A percentile compares a stretch with the other conserved stretches of the same genome.
These are phyloP conservation scores for Nasonia longicornis DNA, from an alignment of 1,140 invertebrate species.

Conservation along the genomic window DNA sequence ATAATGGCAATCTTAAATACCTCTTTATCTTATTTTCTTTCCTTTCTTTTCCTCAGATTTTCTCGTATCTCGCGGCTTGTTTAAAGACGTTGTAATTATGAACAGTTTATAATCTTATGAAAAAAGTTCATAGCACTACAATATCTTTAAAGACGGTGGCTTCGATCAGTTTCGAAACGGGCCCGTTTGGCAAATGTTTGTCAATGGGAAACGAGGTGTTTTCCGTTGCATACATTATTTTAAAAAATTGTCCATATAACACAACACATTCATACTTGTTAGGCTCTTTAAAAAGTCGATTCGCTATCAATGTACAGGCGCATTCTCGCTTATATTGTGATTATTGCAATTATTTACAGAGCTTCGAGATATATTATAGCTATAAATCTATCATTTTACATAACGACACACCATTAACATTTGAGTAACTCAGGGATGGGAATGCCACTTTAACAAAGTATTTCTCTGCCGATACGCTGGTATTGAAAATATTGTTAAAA, in stretches of 20 bases:
- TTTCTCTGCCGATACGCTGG: slow-evolving; percentile 17
- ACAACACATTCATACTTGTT: slow-evolving; percentile 24
- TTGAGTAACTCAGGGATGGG: slow-evolving; percentile 9
- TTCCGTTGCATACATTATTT: not conserved
- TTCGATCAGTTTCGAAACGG: slow-evolving; percentile 31
- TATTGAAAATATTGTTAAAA: not conserved
- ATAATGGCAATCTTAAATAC: slow-evolving; percentile 42
- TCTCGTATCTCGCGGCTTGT: slow-evolving; percentile 12
- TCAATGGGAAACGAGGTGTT: slow-evolving; percentile 44
- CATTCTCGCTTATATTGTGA: slow-evolving; percentile 9
- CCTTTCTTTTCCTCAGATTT: slow-evolving; percentile 14
- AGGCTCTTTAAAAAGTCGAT: slow-evolving; percentile 35
- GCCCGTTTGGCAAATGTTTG: slow-evolving; percentile 34
- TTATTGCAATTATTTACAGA: slow-evolving; percentile 43
- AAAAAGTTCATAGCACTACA: slow-evolving; percentile 22
- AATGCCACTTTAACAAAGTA: slow-evolving; percentile 25
- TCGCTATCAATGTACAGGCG: slow-evolving; percentile 31
- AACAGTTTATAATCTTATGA: slow-evolving; percentile 1
- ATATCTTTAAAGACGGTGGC: slow-evolving; percentile 17
- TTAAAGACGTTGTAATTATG: slow-evolving; percentile 30
- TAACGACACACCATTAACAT: slow-evolving; percentile 39
- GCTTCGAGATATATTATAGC: slow-evolving; percentile 20
- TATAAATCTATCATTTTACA: slow-evolving; percentile 40
- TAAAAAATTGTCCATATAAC: slow-evolving; percentile 5
- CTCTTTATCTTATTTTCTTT: slow-evolving; percentile 33